Conservation (phyloP, 2,113 vertebrate species). For the Amia ocellicauda region DNA sequence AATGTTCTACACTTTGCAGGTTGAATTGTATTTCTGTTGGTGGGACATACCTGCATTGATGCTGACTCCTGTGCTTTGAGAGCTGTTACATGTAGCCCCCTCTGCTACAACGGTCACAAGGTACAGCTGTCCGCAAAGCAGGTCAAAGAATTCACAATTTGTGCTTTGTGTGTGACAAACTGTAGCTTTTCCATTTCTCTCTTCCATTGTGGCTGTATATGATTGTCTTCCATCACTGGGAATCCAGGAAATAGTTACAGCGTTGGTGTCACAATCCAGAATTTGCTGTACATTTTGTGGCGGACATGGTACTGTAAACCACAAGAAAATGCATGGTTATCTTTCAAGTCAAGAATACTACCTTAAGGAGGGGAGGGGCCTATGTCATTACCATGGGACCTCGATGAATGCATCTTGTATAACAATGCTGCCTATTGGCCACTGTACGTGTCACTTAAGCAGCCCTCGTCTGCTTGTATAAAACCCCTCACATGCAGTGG, state of each 20-base stretch:
- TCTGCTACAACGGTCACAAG: constrained; percentile 51
- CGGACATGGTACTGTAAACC: constrained; percentile 59
- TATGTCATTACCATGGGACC: too few species aligned
- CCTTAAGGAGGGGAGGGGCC: too few species aligned
- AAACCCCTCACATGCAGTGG: too few species aligned
- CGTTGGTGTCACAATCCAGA: constrained; percentile 45
- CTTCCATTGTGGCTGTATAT: constrained; percentile 58
- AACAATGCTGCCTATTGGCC: too few species aligned
- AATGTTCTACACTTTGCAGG: neutral
- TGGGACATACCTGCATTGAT: constrained; percentile 54
- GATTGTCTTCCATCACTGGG: constrained; percentile 41
- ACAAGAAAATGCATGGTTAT: neutral
- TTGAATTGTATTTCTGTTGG: neutral
- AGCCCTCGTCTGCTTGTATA: too few species aligned
- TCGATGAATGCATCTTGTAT: too few species aligned
- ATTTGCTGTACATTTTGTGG: constrained; percentile 37
- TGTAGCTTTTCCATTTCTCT: constrained; percentile 21
- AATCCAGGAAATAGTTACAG: constrained; percentile 51
- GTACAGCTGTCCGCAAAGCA: constrained; percentile 63
- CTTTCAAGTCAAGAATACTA: too few species aligned
- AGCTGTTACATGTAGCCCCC: constrained; percentile 63
- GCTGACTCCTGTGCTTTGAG: constrained; percentile 43
- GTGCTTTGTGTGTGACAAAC: constrained; percentile 46
- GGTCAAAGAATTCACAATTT: constrained; percentile 47
- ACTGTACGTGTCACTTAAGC: too few species aligned